Percentiles rank a stretch among this genome's conserved stretches.
Evolutionary conservation across 2,113 vertebrate species (phyloP).

Genomic region (Abramis brama): DNA sequence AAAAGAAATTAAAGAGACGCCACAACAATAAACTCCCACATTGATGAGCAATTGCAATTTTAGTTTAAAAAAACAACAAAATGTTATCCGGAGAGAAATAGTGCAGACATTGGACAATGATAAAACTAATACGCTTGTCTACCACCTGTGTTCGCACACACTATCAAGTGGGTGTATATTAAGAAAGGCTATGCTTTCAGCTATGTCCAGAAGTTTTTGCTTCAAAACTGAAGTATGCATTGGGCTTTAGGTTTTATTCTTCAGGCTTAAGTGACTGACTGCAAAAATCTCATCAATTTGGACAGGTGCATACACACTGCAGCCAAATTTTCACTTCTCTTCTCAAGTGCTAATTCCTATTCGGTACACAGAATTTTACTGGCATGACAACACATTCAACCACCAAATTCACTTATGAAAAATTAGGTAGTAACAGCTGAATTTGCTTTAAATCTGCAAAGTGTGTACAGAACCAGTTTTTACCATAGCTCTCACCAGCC

Average conservation of each 20-base stretch:
- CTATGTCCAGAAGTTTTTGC: neutral
- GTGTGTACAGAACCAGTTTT: neutral
- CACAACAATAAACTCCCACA: too few relatives aligned
- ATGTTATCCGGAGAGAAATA: neutral
- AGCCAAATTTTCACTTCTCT: neutral
- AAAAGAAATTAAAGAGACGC: too few relatives aligned
- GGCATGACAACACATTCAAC: neutral
- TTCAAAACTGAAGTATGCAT: neutral
- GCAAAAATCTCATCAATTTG: neutral
- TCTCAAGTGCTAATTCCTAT: neutral
- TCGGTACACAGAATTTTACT: neutral
- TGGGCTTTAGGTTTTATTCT: neutral
- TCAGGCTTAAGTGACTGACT: neutral
- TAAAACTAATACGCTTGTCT: neutral
- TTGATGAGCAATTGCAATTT: neutral
- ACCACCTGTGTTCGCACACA: neutral
- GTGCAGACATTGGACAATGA: neutral
- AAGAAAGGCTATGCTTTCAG: neutral
- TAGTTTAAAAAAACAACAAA: neutral
- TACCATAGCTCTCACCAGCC: neutral
- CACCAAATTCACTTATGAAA: neutral
- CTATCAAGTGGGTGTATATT: neutral
- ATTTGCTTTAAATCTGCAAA: neutral
- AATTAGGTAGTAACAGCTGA: neutral
- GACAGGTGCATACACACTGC: neutral